Conservation (phyloP, 1,140 invertebrate genomes). For the Hylaeus volcanicus region DNA sequence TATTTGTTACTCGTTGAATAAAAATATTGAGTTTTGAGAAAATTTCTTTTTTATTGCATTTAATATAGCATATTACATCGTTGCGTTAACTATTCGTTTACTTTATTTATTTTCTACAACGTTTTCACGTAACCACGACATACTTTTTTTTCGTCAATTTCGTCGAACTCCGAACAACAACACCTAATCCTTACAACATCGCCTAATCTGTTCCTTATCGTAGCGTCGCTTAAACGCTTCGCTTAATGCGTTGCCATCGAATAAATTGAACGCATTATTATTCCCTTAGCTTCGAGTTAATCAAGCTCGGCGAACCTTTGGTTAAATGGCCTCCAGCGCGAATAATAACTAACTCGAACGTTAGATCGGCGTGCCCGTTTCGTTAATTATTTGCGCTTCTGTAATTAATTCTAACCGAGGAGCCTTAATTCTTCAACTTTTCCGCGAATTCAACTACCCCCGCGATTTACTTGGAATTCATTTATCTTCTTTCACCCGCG, state of each 20-base stretch:
- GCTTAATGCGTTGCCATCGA: background rate
- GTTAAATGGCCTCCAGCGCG: background rate
- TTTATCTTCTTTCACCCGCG: background rate
- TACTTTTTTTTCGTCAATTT: no score
- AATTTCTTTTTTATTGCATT: no score
- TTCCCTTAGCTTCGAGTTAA: background rate
- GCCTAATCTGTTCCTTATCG: no score
- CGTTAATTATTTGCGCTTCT: conserved; percentile 15
- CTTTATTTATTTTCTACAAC: no score
- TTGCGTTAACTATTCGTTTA: no score
- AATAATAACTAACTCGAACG: conserved; percentile 1
- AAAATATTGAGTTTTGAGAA: no score
- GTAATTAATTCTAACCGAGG: conserved; percentile 5
- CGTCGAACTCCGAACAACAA: no score
- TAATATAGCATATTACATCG: no score
- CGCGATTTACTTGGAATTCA: background rate
- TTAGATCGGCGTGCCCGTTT: background rate
- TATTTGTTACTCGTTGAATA: no score
- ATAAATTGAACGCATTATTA: background rate
- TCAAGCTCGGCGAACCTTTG: background rate
- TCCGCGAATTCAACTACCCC: background rate
- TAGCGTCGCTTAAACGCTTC: background rate
- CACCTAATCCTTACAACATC: no score
- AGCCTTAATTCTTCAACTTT: conserved; percentile 4
- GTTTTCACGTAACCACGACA: no score